These are phyloP conservation scores for Pholis gunnellus DNA, from an alignment of 2,113 vertebrate species.

Conservation along the genomic window DNA sequence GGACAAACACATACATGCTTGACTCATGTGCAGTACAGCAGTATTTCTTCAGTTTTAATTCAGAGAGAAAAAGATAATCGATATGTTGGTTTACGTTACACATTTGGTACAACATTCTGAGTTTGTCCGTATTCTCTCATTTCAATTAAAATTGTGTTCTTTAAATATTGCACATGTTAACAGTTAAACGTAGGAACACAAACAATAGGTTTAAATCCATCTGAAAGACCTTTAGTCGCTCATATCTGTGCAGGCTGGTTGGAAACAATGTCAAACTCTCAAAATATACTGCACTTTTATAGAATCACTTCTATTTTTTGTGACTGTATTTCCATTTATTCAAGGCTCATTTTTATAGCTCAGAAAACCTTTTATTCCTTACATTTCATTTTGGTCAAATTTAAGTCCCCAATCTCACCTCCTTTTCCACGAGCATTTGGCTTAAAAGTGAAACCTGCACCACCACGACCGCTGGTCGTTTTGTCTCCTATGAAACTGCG, in stretches of 20 bases:
- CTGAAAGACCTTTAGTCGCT: not conserved
- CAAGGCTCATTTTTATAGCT: not conserved
- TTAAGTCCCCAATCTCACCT: not conserved
- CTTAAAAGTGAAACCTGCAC: not conserved
- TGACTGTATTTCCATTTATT: not conserved
- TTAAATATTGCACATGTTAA: not conserved
- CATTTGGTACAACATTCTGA: not conserved
- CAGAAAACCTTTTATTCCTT: not conserved
- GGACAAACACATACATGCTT: not conserved
- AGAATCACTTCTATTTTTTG: not conserved
- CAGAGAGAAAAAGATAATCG: not conserved
- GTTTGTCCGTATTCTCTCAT: no score
- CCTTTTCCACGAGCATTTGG: not conserved
- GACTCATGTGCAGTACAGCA: constrained; percentile 11
- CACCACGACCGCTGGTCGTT: not conserved
- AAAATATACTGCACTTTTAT: not conserved
- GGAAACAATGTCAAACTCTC: not conserved
- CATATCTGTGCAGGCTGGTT: not conserved
- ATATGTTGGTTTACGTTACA: not conserved
- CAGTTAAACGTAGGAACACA: no score
- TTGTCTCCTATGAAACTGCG: not conserved
- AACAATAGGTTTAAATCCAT: not conserved
- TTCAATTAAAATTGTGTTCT: not conserved
- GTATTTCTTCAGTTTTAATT: not conserved
- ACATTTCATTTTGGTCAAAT: not conserved